Base-by-base conservation (phyloP, 2,113 vertebrate species). In the Micromys minutus region DNA sequence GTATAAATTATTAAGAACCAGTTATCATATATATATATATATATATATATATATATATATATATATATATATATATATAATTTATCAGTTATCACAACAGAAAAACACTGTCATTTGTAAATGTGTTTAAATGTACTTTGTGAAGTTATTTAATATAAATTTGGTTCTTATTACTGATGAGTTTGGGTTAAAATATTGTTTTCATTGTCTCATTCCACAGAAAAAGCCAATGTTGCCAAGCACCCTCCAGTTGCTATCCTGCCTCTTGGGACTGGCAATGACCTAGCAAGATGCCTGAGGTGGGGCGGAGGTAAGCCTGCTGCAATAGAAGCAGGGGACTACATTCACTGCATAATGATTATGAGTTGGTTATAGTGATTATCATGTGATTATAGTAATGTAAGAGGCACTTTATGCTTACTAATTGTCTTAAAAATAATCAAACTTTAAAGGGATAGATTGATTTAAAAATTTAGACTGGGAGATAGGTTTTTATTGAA, bases 231-330 rank as follows among this genome's bases (percentile, higher is more conserved):
- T 97, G 98, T 99, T 97, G 97, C 97, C 95, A 99, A 99, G 97
- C 99, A 99, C 97, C 99, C 99, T 97, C 99, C 99, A 4, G 99
- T 99, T 97, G 99, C 99, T 95, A 99, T 99, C 96, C 99, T 99
- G 98, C 99, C 99, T 97, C 99, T 99, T 95, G 99, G 99, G 97
- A 99, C 99, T 24, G 99, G 99, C 94, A 99, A 99, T 97, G 99
- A 99, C 97, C 98, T 99, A 97, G 99, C 99, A 89, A 98, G 99
- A 95, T 99, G 99, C 98, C 99, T 99, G 97, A 99, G 99, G 97
- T 99, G 99, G 99, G 99, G 99, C 98, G 99, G 99, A 99, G 99
- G 99, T 99, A 99, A 99, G 96, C 50, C 21, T 81, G 16, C 31
- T 72, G 0, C 39, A 13, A 26, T 65, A 50, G 1, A 47, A 50